Base-by-base conservation (phyloP, 2,888 invertebrate species). In the Rhaphigaster nebulosa region DNA sequence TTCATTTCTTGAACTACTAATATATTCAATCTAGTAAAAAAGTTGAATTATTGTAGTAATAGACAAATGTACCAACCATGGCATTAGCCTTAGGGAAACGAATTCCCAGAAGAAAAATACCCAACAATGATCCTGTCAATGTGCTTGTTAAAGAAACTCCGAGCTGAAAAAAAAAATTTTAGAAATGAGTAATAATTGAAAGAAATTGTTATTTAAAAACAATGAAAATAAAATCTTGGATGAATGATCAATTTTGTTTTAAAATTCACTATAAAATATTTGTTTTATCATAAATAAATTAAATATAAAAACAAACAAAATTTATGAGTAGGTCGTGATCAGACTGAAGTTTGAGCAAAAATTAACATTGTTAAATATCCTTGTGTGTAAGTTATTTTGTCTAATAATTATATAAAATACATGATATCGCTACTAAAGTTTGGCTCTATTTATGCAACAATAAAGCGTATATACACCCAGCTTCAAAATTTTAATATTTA, bases 61-160 rank as follows among this genome's bases (percentile, higher is more conserved):
- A 52, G 8, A 87, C 1, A 26, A 29, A 52, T 60, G 34, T 65
- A 92, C 93, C 93, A 92, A 94, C 94, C 92, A 92, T 92, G 41
- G 93, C 92, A 92, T 94, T 94, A 45, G 94, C 93, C 91, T 92
- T 93, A 0, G 94, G 94, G 88, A 94, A 93, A 92, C 93, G 94
- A 92, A 94, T 94, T 90, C 94, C 94, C 10, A 94, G 93, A 52
- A 94, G 93, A 92, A 94, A 95, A 12, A 94, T 92, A 52, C 94
- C 94, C 41, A 94, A 93, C 90, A 94, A 93, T 3, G 94, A 94
- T 29, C 94, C 94, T 34, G 94, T 94, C 84, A 94, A 93, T 91
- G 94, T 94, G 56, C 94, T 94, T 91, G 94, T 94, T 50, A 94
- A 93, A 38, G 94, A 93, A 34, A 94, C 93, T 13, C 94, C 93